phyloP scores from a whole-genome alignment of 2,888 invertebrate species.

The Argyra leucocephala region DNA sequence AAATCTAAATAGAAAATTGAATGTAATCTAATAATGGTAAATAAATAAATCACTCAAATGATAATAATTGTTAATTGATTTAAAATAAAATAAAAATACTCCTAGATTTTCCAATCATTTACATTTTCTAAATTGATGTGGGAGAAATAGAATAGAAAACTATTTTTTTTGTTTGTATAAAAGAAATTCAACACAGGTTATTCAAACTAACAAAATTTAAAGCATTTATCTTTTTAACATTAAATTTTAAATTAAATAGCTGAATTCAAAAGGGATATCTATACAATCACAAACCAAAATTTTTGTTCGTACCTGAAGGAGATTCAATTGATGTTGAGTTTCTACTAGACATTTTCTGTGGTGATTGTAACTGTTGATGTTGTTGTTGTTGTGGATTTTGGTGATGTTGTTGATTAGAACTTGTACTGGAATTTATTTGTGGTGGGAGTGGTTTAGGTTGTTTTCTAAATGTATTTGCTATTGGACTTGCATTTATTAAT shows the following conservation, averaged over 20 bases:
- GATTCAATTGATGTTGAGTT: slow-evolving; percentile 9
- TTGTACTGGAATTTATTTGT: slow-evolving; percentile 25
- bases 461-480: slow-evolving; percentile 8
- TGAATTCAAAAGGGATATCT: neutral
- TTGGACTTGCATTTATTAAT: slow-evolving; percentile 11
- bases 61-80: no score
- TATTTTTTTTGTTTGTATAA: no score
- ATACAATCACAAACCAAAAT: neutral
- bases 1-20: no score
- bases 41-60: no score
- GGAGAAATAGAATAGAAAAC: no score
- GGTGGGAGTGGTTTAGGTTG: slow-evolving; percentile 17
- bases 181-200: no score
- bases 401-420: slow-evolving; percentile 15
- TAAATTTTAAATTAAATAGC: neutral
- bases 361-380: slow-evolving; percentile 18
- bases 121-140: no score
- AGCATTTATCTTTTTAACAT: neutral
- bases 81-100: no score
- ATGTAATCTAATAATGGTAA: no score
- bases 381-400: slow-evolving; percentile 21
- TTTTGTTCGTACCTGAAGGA: slow-evolving; percentile 14
- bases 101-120: no score
- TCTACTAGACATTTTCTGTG: slow-evolving; percentile 11
- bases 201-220: neutral